Evolutionary conservation across 1,140 invertebrate genomes (phyloP), one percentile per base, ranked within the genome.

Genomic region (Thaumatotibia leucotreta): DNA sequence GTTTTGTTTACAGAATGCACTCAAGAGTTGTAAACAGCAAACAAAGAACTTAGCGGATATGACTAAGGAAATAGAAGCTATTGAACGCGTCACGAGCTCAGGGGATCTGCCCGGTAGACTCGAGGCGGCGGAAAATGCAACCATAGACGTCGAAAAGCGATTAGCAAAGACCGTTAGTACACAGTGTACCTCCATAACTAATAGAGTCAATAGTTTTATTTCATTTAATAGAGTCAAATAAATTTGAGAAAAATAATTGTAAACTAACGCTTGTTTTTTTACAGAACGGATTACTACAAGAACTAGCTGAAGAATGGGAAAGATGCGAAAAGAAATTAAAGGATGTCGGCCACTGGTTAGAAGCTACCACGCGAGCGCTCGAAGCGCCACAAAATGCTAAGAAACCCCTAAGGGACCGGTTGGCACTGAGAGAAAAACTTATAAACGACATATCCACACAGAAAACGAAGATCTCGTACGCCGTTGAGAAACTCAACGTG

Each of bases 311-410:
- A 86, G 97, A 98, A 92, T 98, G 97, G 96, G 97, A 98, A 84
- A 96, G 98, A 88, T 99, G 97, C 88, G 97, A 99, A 85, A 96
- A 94, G 83, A 98, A 99, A 85, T 94, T 98, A 82, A 97, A 96
- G 84, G 97, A 98, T 72, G 96, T 97, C 11, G 94, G 94, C 65
- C 92, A 92, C 63, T 99, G 97, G 97, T 93, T 98, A 64, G 97
- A 98, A 62, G 97, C 98, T 75, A 95, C 97, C 24, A 93, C 94
- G 68, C 93, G 95, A 66, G 93, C 93, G 27, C 82, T 98, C 58
- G 97, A 98, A 58, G 96, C 94, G 24, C 93, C 94, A 27, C 95
- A 95, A 75, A 96, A 95, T 77, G 97, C 95, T 76, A 97, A 96
- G 91, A 97, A 96, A 79, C 95, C 97, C 1, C 86, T 98, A 50